Conservation (phyloP, 2,888 invertebrate species). For the Nomada ruficornis region DNA sequence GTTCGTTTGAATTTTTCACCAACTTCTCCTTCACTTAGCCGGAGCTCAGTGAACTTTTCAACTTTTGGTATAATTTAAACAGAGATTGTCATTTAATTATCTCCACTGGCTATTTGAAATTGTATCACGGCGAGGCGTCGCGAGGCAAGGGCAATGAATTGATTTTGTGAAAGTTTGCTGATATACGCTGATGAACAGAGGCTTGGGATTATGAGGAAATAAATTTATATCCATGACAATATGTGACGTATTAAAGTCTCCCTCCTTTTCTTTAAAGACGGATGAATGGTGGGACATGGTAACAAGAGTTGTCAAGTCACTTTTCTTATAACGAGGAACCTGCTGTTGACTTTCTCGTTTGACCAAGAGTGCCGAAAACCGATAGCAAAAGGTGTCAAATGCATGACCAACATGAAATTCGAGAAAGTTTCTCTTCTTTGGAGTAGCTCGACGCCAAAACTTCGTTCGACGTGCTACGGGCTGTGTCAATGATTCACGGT, state of each 20-base stretch:
- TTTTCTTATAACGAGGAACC: conserved; percentile 17
- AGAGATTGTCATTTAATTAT: conserved; percentile 18
- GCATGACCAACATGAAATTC: conserved; percentile 25
- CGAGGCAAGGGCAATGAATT: conserved; percentile 5
- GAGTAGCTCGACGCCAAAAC: conserved; percentile 12
- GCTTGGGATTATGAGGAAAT: not conserved
- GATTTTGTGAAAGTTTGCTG: conserved; percentile 15
- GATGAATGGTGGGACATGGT: not conserved
- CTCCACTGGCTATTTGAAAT: conserved; percentile 9
- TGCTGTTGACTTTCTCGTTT: conserved; percentile 13
- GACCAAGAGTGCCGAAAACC: conserved; percentile 29
- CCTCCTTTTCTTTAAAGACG: too few relatives aligned
- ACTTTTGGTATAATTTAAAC: conserved; percentile 22
- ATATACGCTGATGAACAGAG: not conserved
- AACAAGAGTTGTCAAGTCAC: not conserved
- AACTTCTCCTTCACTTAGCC: conserved; percentile 10
- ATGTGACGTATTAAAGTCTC: not conserved
- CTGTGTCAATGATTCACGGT: conserved; percentile 1
- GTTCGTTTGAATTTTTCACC: conserved; percentile 27
- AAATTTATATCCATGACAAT: not conserved
- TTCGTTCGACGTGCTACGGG: conserved; percentile 21
- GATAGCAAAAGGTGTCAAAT: conserved; percentile 37
- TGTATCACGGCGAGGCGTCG: not conserved
- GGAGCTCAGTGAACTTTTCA: not conserved
- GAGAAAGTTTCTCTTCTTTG: conserved; percentile 11